Percentiles rank a stretch among this genome's conserved stretches.
These are phyloP conservation scores for Nomada hirtipes DNA, from an alignment of 2,888 invertebrate genomes.

Conservation along the genomic window DNA sequence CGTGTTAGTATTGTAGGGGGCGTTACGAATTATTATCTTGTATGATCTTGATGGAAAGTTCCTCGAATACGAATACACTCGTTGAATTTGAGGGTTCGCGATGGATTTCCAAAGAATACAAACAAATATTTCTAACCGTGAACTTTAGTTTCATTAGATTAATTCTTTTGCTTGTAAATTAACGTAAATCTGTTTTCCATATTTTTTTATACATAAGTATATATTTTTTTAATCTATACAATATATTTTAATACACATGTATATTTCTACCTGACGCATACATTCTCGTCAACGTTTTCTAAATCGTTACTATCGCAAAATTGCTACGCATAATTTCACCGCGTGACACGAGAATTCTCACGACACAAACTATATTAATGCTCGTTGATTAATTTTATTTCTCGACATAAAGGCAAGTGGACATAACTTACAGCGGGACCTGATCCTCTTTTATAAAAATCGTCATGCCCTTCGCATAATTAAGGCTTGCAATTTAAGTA, in stretches of 20 bases:
- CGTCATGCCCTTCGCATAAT: conserved; percentile 39
- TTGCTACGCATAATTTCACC: conserved; percentile 6
- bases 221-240: conserved; percentile 58
- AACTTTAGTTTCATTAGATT: conserved; percentile 15
- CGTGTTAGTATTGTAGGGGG: background rate
- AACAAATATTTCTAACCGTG: conserved; percentile 11
- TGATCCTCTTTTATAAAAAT: conserved; percentile 54
- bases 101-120: conserved; percentile 1
- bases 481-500: conserved; percentile 57
- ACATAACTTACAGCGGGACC: conserved; percentile 53
- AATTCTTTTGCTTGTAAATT: conserved; percentile 24
- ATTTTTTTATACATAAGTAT: conserved; percentile 52
- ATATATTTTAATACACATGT: conserved; percentile 56
- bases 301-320: background rate
- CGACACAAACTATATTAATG: background rate
- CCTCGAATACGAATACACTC: background rate
- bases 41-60: background rate
- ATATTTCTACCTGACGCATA: conserved; percentile 46
- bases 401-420: conserved; percentile 18
- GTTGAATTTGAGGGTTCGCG: background rate
- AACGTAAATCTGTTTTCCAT: conserved; percentile 33
- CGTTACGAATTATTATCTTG: conserved; percentile 10
- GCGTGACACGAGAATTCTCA: background rate
- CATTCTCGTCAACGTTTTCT: conserved; percentile 12
- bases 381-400: conserved; percentile 28